These are phyloP conservation scores for Elysia crispata DNA, from an alignment of 2,888 invertebrate species.

Conservation along the genomic window DNA sequence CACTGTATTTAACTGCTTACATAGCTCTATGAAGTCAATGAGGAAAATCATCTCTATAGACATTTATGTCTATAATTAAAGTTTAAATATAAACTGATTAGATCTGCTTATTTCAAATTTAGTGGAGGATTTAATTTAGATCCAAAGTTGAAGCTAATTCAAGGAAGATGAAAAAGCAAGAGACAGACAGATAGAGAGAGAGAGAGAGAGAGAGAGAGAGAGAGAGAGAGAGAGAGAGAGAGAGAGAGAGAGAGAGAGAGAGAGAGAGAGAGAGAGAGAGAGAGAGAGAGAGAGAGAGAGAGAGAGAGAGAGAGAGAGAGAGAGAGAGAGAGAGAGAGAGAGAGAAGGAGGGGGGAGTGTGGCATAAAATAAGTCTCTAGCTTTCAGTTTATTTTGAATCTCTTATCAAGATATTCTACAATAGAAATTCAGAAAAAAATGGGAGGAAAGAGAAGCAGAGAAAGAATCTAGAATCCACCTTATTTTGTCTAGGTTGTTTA, in stretches of 20 bases:
- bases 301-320: conserved; percentile 15
- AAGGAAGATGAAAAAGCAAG: neutral
- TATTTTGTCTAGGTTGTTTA: no score
- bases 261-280: conserved; percentile 44
- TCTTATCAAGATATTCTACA: no score
- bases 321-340: neutral
- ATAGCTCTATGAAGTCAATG: no score
- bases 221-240: conserved; percentile 41
- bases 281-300: conserved; percentile 15
- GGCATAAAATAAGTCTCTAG: neutral
- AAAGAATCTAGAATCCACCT: no score
- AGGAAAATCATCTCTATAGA: no score
- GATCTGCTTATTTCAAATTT: neutral
- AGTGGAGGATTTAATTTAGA: neutral
- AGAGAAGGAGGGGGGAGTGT: neutral
- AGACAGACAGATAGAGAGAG: conserved; percentile 17
- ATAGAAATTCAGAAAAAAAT: no score
- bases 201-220: neutral
- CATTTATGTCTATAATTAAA: no score
- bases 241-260: conserved; percentile 43
- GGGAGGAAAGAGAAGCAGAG: no score
- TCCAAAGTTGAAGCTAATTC: neutral
- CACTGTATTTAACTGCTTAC: no score
- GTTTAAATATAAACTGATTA: no score
- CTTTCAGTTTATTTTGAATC: no score